These are phyloP conservation scores for Sebastes dallii DNA, from an alignment of 2,797 vertebrate species.

Conservation along the genomic window DNA sequence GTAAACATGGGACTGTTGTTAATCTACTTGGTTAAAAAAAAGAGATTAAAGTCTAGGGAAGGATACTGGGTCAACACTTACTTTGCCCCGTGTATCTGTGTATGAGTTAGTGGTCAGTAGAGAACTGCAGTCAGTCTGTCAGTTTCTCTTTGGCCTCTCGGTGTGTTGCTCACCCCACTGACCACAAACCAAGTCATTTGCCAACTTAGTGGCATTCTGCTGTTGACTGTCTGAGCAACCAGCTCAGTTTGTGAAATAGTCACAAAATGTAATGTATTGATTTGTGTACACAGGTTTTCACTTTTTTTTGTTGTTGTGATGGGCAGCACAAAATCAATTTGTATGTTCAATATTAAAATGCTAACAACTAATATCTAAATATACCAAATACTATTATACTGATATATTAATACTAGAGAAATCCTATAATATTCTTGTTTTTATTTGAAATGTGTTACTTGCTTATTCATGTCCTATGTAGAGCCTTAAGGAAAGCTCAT, in stretches of 20 bases:
- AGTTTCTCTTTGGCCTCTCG: neutral
- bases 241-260: too few species aligned
- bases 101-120: neutral
- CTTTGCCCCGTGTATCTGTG: neutral
- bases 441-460: neutral
- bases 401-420: neutral
- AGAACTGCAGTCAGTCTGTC: neutral
- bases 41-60: neutral
- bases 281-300: too few species aligned
- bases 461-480: neutral
- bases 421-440: neutral
- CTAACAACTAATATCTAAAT: neutral
- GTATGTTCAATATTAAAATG: neutral
- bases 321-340: too few species aligned
- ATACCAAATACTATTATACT: neutral
- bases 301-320: too few species aligned
- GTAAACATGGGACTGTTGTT: slow-evolving; percentile 2
- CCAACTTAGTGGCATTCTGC: neutral
- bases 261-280: too few species aligned
- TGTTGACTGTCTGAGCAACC: too few species aligned
- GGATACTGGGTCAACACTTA: neutral
- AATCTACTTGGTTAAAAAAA: neutral
- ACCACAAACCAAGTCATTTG: slow-evolving; percentile 14
- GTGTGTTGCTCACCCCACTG: neutral
- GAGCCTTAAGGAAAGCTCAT: neutral